These are phyloP conservation scores for Eidolon dupreanum DNA, from an alignment of 2,797 vertebrate species.

Conservation along the genomic window DNA sequence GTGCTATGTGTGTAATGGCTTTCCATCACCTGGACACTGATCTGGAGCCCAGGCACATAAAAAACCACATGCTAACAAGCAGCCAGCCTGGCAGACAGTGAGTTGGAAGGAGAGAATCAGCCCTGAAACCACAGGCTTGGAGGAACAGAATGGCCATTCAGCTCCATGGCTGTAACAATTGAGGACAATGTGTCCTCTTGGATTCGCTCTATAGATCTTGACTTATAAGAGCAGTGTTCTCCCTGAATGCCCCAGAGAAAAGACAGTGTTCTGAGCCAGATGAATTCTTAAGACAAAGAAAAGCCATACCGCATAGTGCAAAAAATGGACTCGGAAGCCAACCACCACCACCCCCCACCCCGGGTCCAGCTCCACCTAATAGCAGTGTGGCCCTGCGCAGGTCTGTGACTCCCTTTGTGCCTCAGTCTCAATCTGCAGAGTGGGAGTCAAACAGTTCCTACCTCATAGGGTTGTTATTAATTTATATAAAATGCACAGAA, in stretches of 20 bases:
- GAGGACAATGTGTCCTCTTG: background rate
- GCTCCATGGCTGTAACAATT: background rate
- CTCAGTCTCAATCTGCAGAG: background rate
- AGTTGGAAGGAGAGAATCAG: background rate
- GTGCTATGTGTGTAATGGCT: background rate
- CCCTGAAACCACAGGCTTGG: background rate
- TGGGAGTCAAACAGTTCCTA: too few relatives aligned
- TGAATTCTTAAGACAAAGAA: background rate
- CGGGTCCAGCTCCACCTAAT: background rate
- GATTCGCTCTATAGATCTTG: background rate
- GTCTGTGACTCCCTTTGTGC: background rate
- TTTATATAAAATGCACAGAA: background rate
- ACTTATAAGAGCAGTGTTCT: background rate
- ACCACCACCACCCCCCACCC: background rate
- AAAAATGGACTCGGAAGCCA: background rate
- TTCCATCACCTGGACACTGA: background rate
- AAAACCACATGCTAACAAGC: background rate
- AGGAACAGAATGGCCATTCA: background rate
- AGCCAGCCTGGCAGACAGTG: background rate
- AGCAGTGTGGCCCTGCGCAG: background rate
- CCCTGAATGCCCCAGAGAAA: background rate
- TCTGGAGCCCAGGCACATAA: background rate
- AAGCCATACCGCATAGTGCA: background rate
- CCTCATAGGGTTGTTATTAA: background rate
- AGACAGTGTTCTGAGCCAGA: background rate